A percentile compares a stretch with the other conserved stretches of the same genome.
Conservation (phyloP, 2,113 vertebrate species). For the Abramis brama region DNA sequence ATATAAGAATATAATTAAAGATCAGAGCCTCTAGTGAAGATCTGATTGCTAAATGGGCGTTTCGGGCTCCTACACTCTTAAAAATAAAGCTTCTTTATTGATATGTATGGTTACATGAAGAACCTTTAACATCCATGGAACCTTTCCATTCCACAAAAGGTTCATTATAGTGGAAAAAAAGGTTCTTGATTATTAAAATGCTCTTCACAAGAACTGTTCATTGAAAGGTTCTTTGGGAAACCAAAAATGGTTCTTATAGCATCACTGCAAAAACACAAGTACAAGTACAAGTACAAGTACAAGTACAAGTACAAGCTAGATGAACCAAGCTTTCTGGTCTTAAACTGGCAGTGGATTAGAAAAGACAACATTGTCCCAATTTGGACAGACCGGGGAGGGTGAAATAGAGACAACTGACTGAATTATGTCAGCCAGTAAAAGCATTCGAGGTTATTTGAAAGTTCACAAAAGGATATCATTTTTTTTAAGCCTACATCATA, state of each 20-base stretch:
- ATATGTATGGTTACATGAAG: no score
- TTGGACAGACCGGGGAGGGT: not conserved
- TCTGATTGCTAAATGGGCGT: slow-evolving; percentile 19
- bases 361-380: not conserved
- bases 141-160: no score
- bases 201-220: no score
- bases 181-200: no score
- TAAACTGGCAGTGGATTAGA: not conserved
- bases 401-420: not conserved
- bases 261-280: no score
- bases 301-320: not conserved
- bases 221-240: no score
- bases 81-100: no score
- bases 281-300: no score
- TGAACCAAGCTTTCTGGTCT: not conserved
- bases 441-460: not conserved
- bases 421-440: not conserved
- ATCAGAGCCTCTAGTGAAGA: not conserved
- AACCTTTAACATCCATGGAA: no score
- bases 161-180: no score
- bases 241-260: no score
- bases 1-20: not conserved
- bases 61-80: not conserved
- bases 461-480: not conserved
- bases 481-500: not conserved